Evolutionary conservation across 2,113 vertebrate genomes (phyloP).

Genomic region (Nanorana parkeri): DNA sequence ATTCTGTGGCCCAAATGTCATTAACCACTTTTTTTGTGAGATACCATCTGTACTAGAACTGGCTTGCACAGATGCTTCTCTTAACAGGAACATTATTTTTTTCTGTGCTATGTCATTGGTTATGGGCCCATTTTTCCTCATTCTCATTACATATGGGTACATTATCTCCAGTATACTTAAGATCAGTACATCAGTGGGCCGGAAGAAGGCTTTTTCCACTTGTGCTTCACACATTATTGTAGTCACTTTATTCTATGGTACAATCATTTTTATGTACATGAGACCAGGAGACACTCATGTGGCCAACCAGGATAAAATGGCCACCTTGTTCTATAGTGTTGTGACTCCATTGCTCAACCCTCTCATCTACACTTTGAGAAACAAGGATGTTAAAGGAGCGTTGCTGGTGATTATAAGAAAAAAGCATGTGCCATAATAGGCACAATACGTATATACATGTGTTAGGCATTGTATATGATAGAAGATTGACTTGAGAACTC

Average conservation of each 20-base stretch:
- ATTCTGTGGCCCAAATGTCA: slow-evolving; percentile 24
- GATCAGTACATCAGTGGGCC: slow-evolving; percentile 52
- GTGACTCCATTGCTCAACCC: slow-evolving; percentile 29
- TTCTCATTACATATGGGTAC: slow-evolving; percentile 46
- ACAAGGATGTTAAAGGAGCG: slow-evolving; percentile 21
- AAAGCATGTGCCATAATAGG: background rate
- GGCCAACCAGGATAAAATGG: slow-evolving; percentile 12
- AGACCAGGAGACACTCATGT: slow-evolving; percentile 44
- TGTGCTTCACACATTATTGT: slow-evolving; percentile 65
- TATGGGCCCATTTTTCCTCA: slow-evolving; percentile 10
- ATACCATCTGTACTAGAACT: background rate
- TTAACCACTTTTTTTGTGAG: slow-evolving; percentile 38
- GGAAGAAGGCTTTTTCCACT: slow-evolving; percentile 62
- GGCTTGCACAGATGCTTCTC: background rate
- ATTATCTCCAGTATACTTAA: slow-evolving; percentile 52
- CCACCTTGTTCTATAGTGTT: slow-evolving; percentile 28
- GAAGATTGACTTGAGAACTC: no score
- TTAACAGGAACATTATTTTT: slow-evolving; percentile 13
- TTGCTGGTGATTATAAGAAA: background rate
- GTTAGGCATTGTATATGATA: no score
- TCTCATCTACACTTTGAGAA: slow-evolving; percentile 26
- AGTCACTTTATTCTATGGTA: slow-evolving; percentile 59
- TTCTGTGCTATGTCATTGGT: slow-evolving; percentile 29
- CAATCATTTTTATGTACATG: slow-evolving; percentile 63
- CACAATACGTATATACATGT: no score